phyloP scores from a whole-genome alignment of 2,797 vertebrate genomes.

The Malurus splendens region DNA sequence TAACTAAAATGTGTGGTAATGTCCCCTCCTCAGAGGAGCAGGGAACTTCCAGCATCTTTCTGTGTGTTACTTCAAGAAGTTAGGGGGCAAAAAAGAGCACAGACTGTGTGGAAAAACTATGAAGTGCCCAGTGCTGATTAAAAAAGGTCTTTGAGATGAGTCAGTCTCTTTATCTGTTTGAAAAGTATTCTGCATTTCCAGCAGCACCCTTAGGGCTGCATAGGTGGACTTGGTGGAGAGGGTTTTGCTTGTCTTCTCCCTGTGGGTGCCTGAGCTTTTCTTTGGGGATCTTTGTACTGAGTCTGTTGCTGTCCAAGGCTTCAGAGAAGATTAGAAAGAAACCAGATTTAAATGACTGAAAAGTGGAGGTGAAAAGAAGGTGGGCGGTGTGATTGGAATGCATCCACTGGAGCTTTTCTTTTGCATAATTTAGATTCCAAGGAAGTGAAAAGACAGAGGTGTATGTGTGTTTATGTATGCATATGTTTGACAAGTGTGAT shows the following conservation, averaged over 20 bases:
- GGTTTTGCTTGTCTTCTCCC: not conserved
- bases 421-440: not conserved
- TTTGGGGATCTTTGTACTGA: not conserved
- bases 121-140: not conserved
- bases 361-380: not conserved
- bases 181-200: not conserved
- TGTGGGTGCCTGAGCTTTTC: not conserved
- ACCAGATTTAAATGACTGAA: not conserved
- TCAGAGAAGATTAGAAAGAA: not conserved
- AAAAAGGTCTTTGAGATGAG: not conserved
- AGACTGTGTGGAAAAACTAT: not conserved
- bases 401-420: not conserved
- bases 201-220: not conserved
- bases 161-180: not conserved
- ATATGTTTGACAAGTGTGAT: not conserved
- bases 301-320: not conserved
- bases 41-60: not conserved
- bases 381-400: not conserved
- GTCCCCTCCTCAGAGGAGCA: not conserved
- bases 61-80: not conserved
- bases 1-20: not conserved
- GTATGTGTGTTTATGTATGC: not conserved
- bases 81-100: accelerated
- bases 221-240: not conserved
- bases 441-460: not conserved